Base-by-base conservation (phyloP, 2,888 invertebrate species). In the Stegophylla sp. region DNA sequence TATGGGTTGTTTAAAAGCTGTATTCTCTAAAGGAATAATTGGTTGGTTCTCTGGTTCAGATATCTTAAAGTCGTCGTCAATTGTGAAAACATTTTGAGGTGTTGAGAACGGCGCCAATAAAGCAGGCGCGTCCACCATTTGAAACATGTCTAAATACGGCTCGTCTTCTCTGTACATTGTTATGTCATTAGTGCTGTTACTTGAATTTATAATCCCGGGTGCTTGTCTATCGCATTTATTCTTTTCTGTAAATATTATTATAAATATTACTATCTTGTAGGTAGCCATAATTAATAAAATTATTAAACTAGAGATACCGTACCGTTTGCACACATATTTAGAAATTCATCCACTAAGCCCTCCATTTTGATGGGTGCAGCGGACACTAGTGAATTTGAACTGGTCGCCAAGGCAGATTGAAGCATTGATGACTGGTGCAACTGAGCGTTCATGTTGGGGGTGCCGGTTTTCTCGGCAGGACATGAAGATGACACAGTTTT, bases 341-440 rank as follows among this genome's bases (percentile, higher is more conserved):
- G 66, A 63, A 82, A 79, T 82, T 82, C 83, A 82, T 82, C 82
- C 82, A 79, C 82, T 82, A 82, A 82, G 83, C 79, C 88, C 86
- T 87, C 88, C 88, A 87, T 88, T 86, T 86, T 88, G 87, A 87
- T 88, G 86, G 86, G 87, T 86, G 87, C 88, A 79, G 61, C 71
- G 79, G 9, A 61, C 79, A 26, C 51, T 61, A 1, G 69, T 79
- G 51, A 79, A 71, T 48, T 69, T 69, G 61, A 79, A 79, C 41
- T 79, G 79, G 61, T 59, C 13, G 34, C 71, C 69, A 61, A 79
- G 69, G n/a, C 69, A 45, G 71, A 26, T 79, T 79, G 79, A 61
- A 20, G 69, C 34, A 48, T 69, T 69, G 26, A 71, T 48, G 41
- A 71, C 51, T 28, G 71, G 71, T 34, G 48, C 61, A 51, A 45